Base-by-base conservation (phyloP, 2,113 vertebrate genomes). In the Paramisgurnus dabryanus region DNA sequence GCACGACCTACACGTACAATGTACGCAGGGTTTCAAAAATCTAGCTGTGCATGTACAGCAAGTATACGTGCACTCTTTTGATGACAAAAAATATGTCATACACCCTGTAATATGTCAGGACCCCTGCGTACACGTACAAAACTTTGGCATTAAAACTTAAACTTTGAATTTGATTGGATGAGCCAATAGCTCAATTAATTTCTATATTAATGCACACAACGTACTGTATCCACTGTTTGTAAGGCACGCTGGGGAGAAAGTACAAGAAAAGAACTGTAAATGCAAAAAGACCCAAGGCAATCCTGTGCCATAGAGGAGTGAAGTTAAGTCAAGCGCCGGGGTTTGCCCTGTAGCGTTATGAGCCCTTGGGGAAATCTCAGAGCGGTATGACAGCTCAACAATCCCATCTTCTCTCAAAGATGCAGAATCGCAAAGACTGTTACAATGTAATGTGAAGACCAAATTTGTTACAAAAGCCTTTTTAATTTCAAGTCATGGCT, bases 271-370 rank as follows among this genome's bases (percentile, higher is more conserved):
- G 55, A 73, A 60, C 11, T 43, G 55, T 73, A 43, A 73, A 73
- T 60, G n/a, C 55, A 60, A 60, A 22, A 73, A 60, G 70, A 57
- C 69, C 57, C 49, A 18, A 72, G 69, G 69, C 50, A 72, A 72
- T 72, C 15, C 50, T 41, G 50, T 72, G 34, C 40, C 27, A 55
- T 40, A 71, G 57, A 43, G 53, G 17, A 72, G 22, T 53, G 53
- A 43, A 72, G 17, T 58, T 4, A 58, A 72, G 70, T 58, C 70
- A 72, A 58, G 12, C n/a, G 10, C 53, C 39, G 53, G 39, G 70
- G 70, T 73, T 73, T 73, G 70, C 70, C 55, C 70, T 73, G n/a
- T 73, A 60, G 70, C 70, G 43, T 73, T 73, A 45, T 60, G 40
- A 73, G 40, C 7, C 70, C 60, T 55, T 45, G 11, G 70, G 70